Evolutionary conservation across 2,797 vertebrate species (phyloP).

Genomic region (Sebastes itinus): DNA sequence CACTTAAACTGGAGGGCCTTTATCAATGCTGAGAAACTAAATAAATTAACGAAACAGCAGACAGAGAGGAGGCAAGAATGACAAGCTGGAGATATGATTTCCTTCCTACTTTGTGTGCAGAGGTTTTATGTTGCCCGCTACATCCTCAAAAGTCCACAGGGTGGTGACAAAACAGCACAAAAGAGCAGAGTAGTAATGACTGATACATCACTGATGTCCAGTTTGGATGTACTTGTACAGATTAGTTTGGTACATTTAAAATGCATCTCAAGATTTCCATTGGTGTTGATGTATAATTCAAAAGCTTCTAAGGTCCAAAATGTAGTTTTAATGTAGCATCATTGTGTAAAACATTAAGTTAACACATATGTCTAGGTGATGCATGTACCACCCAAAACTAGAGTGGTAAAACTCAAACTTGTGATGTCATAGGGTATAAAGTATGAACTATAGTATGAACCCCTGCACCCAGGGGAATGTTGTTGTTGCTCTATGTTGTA

Average conservation of each 20-base stretch:
- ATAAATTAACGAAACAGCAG: background rate
- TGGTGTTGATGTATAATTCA: background rate
- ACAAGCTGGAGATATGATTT: background rate
- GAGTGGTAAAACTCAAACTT: no score
- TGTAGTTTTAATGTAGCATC: background rate
- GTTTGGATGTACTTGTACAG: background rate
- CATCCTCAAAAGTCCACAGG: conserved; percentile 3
- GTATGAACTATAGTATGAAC: no score
- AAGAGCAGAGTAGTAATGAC: background rate
- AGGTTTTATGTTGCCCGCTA: background rate
- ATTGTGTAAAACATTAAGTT: no score
- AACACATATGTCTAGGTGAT: no score
- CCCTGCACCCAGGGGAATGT: no score
- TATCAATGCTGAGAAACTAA: background rate
- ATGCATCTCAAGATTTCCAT: background rate
- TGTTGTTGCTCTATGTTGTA: no score
- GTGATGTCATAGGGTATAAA: no score
- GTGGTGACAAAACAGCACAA: background rate
- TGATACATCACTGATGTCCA: background rate
- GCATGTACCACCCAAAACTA: no score
- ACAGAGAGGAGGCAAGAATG: background rate
- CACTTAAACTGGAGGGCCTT: background rate
- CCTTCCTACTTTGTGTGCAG: background rate
- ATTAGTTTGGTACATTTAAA: background rate
- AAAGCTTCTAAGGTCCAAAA: background rate